These are phyloP conservation scores for Empis livida DNA, from an alignment of 2,888 invertebrate genomes.

Conservation along the genomic window DNA sequence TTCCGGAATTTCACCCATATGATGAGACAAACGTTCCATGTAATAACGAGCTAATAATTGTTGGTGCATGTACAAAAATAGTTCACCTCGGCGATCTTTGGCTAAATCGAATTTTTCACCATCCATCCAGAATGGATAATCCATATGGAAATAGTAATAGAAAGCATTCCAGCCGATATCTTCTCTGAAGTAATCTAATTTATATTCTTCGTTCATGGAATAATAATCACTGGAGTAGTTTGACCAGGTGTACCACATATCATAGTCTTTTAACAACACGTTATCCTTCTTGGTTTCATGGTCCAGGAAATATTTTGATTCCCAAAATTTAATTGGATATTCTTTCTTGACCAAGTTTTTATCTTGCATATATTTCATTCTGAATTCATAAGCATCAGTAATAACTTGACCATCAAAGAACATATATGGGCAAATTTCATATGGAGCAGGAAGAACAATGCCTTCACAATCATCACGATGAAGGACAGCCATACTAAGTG, in stretches of 20 bases:
- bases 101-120: slow-evolving; percentile 37
- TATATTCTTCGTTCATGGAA: slow-evolving; percentile 43
- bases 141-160: slow-evolving; percentile 50
- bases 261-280: slow-evolving; percentile 32
- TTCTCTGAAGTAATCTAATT: slow-evolving; percentile 53
- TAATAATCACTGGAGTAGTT: too few relatives aligned
- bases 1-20: slow-evolving; percentile 46
- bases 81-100: slow-evolving; percentile 49
- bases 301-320: too few relatives aligned
- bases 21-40: slow-evolving; percentile 53
- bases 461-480: slow-evolving; percentile 43
- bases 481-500: slow-evolving; percentile 42
- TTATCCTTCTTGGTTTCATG: slow-evolving; percentile 6
- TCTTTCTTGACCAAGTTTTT: too few relatives aligned
- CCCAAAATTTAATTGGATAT: too few relatives aligned
- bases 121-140: slow-evolving; percentile 50
- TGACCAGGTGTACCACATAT: too few relatives aligned
- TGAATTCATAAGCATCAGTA: slow-evolving; percentile 18
- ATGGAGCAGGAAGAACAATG: slow-evolving; percentile 46
- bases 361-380: too few relatives aligned
- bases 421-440: slow-evolving; percentile 48
- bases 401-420: slow-evolving; percentile 46
- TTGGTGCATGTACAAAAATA: slow-evolving; percentile 51
- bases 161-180: slow-evolving; percentile 54
- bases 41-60: slow-evolving; percentile 56